Evolutionary conservation across 2,797 vertebrate species (phyloP).

Genomic region (Chlorospingus flavigularis): DNA sequence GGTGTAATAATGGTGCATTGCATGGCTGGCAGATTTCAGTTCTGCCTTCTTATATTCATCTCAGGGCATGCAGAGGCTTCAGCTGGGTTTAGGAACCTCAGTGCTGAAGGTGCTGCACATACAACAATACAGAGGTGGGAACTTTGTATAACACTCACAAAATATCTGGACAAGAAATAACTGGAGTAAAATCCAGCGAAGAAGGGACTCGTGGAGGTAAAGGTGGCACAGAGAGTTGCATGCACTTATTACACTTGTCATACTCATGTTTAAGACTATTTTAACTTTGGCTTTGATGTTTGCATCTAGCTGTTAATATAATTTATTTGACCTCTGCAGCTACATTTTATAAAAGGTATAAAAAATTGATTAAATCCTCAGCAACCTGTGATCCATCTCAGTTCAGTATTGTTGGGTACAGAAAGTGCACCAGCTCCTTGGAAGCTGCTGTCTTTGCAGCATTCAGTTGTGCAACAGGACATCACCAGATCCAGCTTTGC

Average conservation of each 20-base stretch:
- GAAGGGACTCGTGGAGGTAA: background rate
- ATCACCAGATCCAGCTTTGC: background rate
- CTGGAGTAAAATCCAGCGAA: background rate
- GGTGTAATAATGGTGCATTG: background rate
- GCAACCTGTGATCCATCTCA: background rate
- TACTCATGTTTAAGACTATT: background rate
- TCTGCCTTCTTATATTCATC: background rate
- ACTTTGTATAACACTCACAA: background rate
- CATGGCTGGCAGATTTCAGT: background rate
- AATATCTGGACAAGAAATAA: background rate
- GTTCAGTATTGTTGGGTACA: background rate
- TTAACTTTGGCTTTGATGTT: background rate
- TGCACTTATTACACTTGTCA: background rate
- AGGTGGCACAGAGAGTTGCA: background rate
- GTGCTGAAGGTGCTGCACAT: background rate
- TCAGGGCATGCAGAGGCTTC: background rate
- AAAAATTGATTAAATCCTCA: background rate
- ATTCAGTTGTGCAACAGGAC: background rate
- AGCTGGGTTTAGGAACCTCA: background rate
- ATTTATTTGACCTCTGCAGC: background rate
- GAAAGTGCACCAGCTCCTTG: background rate
- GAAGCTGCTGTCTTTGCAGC: background rate
- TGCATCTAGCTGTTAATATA: background rate
- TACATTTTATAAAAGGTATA: background rate
- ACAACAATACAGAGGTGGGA: background rate